Percentiles rank a stretch among this genome's conserved stretches.
Evolutionary conservation across 2,797 vertebrate species (phyloP).

Genomic region (Cyprinodon diabolis): DNA sequence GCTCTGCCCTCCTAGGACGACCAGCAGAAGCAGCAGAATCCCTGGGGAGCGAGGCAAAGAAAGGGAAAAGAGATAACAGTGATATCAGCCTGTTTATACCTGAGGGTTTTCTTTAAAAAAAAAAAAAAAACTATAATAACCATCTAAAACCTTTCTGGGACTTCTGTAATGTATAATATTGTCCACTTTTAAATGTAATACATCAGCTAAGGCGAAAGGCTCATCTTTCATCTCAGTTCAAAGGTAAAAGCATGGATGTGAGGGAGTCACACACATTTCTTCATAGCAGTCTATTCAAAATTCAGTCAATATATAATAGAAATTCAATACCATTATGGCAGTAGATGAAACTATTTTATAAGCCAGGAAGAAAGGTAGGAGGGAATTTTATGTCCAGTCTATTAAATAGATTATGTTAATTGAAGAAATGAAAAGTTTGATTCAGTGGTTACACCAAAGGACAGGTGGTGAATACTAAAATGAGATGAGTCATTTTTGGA

Average conservation of each 20-base stretch:
- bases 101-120: not conserved
- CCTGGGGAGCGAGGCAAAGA: not conserved
- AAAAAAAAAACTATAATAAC: not conserved
- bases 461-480: not conserved
- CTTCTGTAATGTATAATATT: not conserved
- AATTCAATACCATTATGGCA: not conserved
- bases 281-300: not conserved
- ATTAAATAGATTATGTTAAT: not conserved
- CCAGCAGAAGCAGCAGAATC: slow-evolving; percentile 4
- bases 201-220: not conserved
- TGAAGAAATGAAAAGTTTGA: not conserved
- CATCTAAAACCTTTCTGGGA: not conserved
- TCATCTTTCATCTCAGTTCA: slow-evolving; percentile 1
- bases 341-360: not conserved
- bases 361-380: not conserved
- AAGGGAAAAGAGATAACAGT: not conserved
- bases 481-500: slow-evolving; percentile 2
- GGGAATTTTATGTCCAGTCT: not conserved
- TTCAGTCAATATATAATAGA: not conserved
- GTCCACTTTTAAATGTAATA: not conserved
- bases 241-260: not conserved
- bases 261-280: not conserved
- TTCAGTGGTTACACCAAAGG: not conserved
- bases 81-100: not conserved
- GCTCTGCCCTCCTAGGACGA: not conserved